Evolutionary conservation across 2,888 invertebrate genomes (phyloP), one percentile per base, ranked within the genome.

Genomic region (Noctuana brunneofusca): DNA sequence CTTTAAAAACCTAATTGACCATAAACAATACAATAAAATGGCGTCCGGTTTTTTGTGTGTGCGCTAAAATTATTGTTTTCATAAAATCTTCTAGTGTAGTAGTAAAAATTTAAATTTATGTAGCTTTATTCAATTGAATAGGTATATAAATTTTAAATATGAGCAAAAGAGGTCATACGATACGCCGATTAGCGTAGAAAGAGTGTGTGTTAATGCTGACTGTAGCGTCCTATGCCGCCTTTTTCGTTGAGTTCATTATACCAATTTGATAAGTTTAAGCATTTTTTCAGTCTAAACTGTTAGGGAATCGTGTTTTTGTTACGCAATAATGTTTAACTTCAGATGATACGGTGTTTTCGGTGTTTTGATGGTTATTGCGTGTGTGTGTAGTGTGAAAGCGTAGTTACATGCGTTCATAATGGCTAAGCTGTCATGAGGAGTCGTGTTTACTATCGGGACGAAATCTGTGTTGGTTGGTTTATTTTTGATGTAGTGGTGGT

Each of bases 1-100:
- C 60, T 54, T 64, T 22, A 62, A 50, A 48, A 62, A 49, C 16
- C 1, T 49, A 78, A 74, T 72, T 72, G 64, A 71, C 87, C 91
- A 92, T 89, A 92, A 87, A 89, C 84, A 92, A 89, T 84, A 92
- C 84, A 92, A 89, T 84, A 92, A 92, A 89, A 92, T 92, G 92
- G 92, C 92, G 89, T 86, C 79, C 80, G 80, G 86, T 87, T 91
- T 91, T 89, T 90, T 87, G 91, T 91, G 90, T 91, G 90, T 91
- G 90, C 83, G 83, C 84, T 85, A 78, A 83, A 88, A 81, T 84
- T 81, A 87, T 88, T 89, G 88, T 90, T 89, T 89, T 88, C 81
- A 69, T 76, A 65, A 78, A 78, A 82, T 77, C 72, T 60, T 65
- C 64, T 70, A 71, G 76, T 78, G 70, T 75, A 75, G 66, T 72